Evolutionary conservation across 1,140 invertebrate genomes (phyloP).

Genomic region (Scylla paramamosain): DNA sequence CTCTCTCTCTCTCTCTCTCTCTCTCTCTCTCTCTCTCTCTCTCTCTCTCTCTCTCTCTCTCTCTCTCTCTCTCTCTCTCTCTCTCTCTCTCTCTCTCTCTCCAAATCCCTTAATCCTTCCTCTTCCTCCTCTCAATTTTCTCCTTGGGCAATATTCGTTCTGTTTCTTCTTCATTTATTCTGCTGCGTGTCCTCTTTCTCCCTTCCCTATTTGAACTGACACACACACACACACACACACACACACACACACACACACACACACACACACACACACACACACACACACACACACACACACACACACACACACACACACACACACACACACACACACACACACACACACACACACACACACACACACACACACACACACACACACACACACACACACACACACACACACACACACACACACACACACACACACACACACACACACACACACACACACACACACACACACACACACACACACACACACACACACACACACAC

Average conservation of each 20-base stretch:
- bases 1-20: background rate
- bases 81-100: background rate
- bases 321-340: conserved; percentile 40
- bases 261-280: conserved; percentile 26
- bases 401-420: conserved; percentile 24
- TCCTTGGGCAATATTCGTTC: background rate
- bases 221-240: conserved; percentile 35
- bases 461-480: conserved; percentile 35
- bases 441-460: conserved; percentile 18
- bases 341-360: conserved; percentile 1
- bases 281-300: conserved; percentile 35
- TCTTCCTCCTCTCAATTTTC: background rate
- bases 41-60: background rate
- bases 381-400: conserved; percentile 30
- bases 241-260: conserved; percentile 30
- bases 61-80: background rate
- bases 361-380: conserved; percentile 38
- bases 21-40: background rate
- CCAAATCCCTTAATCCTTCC: background rate
- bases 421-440: conserved; percentile 35
- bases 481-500: conserved; percentile 30
- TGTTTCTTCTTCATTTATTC: background rate
- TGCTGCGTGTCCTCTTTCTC: background rate
- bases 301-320: conserved; percentile 2
- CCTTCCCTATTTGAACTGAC: background rate